phyloP scores from a whole-genome alignment of 2,113 vertebrate genomes.

The Anseranas semipalmata region DNA sequence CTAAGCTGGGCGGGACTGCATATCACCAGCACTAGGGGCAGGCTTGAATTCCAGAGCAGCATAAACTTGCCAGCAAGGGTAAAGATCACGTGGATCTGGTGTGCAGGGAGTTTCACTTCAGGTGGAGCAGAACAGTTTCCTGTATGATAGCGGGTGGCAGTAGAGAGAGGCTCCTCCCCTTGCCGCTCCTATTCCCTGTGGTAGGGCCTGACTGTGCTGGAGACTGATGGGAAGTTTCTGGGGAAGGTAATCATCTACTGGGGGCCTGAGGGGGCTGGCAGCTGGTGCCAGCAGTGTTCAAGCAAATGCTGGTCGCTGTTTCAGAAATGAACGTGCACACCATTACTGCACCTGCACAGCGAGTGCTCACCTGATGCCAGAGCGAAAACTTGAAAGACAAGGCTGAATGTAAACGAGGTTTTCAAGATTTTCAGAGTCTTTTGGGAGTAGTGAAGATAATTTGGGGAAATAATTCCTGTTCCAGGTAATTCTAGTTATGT shows the following conservation, averaged over 20 bases:
- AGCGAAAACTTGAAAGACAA: background rate
- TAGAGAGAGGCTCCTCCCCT: background rate
- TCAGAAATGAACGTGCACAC: background rate
- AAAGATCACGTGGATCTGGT: background rate
- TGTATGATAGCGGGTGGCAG: background rate
- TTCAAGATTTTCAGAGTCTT: background rate
- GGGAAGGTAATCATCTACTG: background rate
- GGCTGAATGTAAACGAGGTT: background rate
- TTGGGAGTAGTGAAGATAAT: background rate
- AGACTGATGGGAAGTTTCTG: background rate
- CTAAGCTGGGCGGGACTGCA: background rate
- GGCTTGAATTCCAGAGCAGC: background rate
- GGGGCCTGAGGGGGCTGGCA: fast-evolving
- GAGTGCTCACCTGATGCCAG: background rate
- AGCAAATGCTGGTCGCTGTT: background rate
- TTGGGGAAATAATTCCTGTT: background rate
- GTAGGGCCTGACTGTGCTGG: background rate
- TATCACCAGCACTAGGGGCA: background rate
- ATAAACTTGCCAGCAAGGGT: background rate
- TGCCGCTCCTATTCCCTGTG: background rate
- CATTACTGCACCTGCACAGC: background rate
- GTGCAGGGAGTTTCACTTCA: background rate
- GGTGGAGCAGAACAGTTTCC: background rate
- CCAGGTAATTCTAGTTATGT: background rate
- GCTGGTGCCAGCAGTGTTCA: background rate